Conservation (phyloP, 2,888 invertebrate species). For the Torymus texanus region DNA sequence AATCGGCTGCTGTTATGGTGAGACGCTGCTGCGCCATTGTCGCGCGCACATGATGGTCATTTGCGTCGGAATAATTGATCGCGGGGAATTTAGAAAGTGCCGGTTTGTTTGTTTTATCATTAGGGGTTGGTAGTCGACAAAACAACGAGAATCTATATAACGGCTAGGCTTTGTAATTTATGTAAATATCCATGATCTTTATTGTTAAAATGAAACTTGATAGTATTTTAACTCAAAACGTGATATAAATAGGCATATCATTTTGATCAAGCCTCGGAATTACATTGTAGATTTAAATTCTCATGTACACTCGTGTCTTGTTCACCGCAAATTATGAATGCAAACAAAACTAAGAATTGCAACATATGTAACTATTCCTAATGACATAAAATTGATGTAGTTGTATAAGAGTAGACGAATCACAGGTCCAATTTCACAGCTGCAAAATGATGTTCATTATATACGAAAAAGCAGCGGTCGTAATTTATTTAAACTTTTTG, state of each 20-base stretch:
- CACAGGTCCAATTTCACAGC: slow-evolving; percentile 17
- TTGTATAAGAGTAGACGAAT: slow-evolving; percentile 13
- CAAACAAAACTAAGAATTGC: slow-evolving; percentile 3
- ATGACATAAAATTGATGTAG: slow-evolving; percentile 29
- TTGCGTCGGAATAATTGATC: too few species aligned
- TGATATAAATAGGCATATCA: not conserved
- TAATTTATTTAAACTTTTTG: too few species aligned
- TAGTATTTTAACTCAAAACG: not conserved
- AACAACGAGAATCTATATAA: too few species aligned
- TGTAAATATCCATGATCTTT: too few species aligned
- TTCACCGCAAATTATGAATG: slow-evolving; percentile 1
- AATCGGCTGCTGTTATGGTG: not conserved
- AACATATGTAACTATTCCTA: slow-evolving; percentile 20
- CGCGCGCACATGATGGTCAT: too few species aligned
- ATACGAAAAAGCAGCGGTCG: not conserved
- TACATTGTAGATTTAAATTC: not conserved
- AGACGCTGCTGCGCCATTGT: not conserved
- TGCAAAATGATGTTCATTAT: not conserved
- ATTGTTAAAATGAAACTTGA: too few species aligned
- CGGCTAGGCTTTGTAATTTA: too few species aligned
- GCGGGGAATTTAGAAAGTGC: too few species aligned
- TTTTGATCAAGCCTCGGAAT: not conserved
- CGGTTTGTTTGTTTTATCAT: too few species aligned
- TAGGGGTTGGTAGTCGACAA: too few species aligned
- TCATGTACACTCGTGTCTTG: not conserved